A percentile compares a stretch with the other conserved stretches of the same genome.
phyloP scores from a whole-genome alignment of 2,797 vertebrate species.

The Sebastiscus albofasciatus region DNA sequence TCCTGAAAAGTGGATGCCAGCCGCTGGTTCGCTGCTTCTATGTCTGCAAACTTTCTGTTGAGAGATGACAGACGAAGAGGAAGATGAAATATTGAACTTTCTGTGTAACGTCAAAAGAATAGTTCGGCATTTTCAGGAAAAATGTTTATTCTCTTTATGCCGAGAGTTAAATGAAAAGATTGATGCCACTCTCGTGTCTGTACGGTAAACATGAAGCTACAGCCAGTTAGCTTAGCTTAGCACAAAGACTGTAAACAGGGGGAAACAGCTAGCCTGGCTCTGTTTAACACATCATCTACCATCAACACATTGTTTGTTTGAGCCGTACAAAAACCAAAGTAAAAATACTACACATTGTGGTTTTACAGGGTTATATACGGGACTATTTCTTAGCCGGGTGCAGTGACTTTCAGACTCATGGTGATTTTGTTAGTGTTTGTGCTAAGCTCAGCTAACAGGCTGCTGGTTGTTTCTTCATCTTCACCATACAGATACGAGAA shows the following conservation, averaged over 20 bases:
- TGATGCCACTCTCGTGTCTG: not conserved
- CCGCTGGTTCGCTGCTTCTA: conserved; percentile 85
- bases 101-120: not conserved
- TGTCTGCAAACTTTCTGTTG: conserved; percentile 87
- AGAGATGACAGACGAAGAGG: conserved; percentile 8
- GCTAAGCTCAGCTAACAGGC: not conserved
- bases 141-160: not conserved
- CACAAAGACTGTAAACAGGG: too few relatives aligned
- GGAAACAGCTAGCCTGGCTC: too few relatives aligned
- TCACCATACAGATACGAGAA: not conserved
- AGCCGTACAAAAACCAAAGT: too few relatives aligned
- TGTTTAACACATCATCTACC: too few relatives aligned
- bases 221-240: not conserved
- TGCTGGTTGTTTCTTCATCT: not conserved
- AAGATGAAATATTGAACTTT: not conserved
- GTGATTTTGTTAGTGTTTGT: not conserved
- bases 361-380: not conserved
- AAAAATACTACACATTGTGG: not conserved
- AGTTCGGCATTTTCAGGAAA: not conserved
- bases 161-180: not conserved
- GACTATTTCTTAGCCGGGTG: not conserved
- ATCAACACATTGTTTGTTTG: too few relatives aligned
- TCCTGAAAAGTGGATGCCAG: conserved; percentile 77
- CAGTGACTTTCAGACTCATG: not conserved
- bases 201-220: too few relatives aligned